Evolutionary conservation across 2,113 vertebrate species (phyloP), one percentile per base, ranked within the genome.

Genomic region (Telmatochromis brichardi): DNA sequence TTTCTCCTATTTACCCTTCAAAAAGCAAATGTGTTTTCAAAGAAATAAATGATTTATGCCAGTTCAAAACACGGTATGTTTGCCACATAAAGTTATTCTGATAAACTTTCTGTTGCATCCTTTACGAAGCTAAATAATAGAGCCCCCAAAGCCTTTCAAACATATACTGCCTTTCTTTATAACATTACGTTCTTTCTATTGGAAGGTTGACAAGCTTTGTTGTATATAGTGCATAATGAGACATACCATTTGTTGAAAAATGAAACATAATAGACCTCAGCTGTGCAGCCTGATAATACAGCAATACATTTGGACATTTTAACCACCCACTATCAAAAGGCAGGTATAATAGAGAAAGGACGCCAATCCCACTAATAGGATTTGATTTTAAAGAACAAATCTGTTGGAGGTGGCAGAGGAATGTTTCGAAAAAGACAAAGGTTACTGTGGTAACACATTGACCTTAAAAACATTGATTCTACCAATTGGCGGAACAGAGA

Each of bases 401-500:
- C 42, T 50, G 73, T 78, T 28, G 23, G 73, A 51, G 9, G 26
- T 51, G 17, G 73, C 17, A 51, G 17, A 78, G 9, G 17, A 78
- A 51, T 78, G 6, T 19, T 6, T 13, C 1, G 2, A 51, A 51
- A n/a, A 33, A 19, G 15, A 50, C 23, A 78, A n/a, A 78, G 40
- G 45, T 31, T 51, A 33, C 42, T 19, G 14, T 47, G 71, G 23
- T 50, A 50, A 76, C 42, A 50, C 71, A 8, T 11, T 76, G 40
- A 47, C 0, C 42, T 76, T 76, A 17, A 28, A 47, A 47, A 76
- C 14, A 50, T 4, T 17, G 6, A 76, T 31, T 76, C 15, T 12
- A 19, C 14, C 23, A 28, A 2, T 19, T 17, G 21, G 9, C 0
- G 3, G 15, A 76, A 50, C 15, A 50, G 23, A 17, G 1, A 19